phyloP scores from a whole-genome alignment of 2,797 vertebrate species.

The Anniella stebbinsi region DNA sequence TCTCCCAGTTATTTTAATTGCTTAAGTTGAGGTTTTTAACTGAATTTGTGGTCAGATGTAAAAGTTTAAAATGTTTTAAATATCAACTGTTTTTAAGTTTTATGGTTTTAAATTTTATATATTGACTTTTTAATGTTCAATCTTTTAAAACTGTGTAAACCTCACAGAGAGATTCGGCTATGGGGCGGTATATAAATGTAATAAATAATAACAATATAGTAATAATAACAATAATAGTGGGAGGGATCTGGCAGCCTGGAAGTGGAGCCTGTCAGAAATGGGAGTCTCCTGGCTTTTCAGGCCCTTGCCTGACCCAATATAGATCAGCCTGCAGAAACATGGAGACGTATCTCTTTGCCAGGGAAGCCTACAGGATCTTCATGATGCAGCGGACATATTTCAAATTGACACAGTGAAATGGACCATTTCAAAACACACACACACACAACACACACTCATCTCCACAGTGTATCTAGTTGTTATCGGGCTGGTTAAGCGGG shows the following conservation, averaged over 20 bases:
- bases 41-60: no score
- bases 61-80: no score
- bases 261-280: not conserved
- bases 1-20: no score
- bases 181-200: no score
- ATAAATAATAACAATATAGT: no score
- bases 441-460: constrained; percentile 33
- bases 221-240: no score
- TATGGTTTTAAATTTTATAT: no score
- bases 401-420: constrained; percentile 27
- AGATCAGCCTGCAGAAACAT: constrained; percentile 38
- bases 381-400: constrained; percentile 39
- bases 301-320: not conserved
- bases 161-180: no score
- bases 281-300: not conserved
- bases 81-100: no score
- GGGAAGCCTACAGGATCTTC: constrained; percentile 42
- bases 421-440: constrained; percentile 47
- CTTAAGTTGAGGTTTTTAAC: no score
- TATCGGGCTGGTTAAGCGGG: constrained; percentile 49
- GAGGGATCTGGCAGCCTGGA: not conserved
- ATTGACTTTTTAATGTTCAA: no score
- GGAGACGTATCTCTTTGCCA: constrained; percentile 25
- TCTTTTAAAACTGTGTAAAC: no score
- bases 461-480: constrained; percentile 32